Base-by-base conservation (phyloP, 2,888 invertebrate species). In the Nomada hirtipes region DNA sequence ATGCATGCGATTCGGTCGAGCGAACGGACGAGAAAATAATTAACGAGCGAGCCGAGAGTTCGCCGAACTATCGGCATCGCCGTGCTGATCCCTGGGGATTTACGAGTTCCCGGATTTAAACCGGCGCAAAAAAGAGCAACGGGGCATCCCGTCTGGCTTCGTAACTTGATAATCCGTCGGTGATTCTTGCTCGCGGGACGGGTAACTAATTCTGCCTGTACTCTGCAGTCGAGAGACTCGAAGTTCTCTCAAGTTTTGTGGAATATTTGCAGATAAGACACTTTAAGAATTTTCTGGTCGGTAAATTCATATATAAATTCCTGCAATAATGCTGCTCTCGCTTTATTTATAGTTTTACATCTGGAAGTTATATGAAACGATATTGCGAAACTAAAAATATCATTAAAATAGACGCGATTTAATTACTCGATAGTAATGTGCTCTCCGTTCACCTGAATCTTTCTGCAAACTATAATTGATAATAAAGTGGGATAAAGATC, bases 1-100 rank as follows among this genome's bases (percentile, higher is more conserved):
- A 89, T 88, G 76, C 84, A 87, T 88, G 78, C 87, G 87, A 87
- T 85, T 88, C 83, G 82, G 50, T 86, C 79, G 81, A 87, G 60
- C 84, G 79, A 82, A 60, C 83, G 74, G 84, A 85, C 79, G 78
- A 89, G 84, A 89, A 88, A 76, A 88, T 88, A 90, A 90, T 89
- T 89, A 90, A 90, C 86, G 67, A 71, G 70, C 79, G 71, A 76
- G 74, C 79, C 59, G 70, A 76, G 71, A 47, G 53, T 82, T 79
- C 72, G 79, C 52, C 79, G 79, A 85, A 88, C 83, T 82, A 82
- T 84, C 86, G 74, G 65, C 79, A 57, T 59, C 52, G 69, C 63
- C 68, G 76, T 29, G 26, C n/a, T 60, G 68, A 79, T 85, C 79
- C 82, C 82, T 13, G 20, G 77, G 76, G 76, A 88, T 79, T 87